Percentiles rank a stretch among this genome's conserved stretches.
Evolutionary conservation across 2,888 invertebrate species (phyloP).

Genomic region (Schizotus pectinicornis): DNA sequence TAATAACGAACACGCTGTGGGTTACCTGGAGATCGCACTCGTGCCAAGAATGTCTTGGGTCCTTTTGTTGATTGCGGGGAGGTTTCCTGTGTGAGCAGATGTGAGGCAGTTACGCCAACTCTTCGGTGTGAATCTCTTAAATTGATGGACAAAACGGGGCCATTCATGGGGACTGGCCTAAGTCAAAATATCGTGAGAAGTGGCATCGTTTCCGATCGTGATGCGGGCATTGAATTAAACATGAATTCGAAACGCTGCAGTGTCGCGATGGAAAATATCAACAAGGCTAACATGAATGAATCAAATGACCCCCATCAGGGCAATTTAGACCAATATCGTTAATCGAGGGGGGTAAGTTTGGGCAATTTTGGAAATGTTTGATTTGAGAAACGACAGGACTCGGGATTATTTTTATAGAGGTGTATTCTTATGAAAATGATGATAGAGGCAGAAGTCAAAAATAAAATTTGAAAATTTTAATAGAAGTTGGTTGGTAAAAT

Average conservation of each 20-base stretch:
- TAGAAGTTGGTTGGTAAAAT: no score
- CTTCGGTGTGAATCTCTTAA: slow-evolving; percentile 12
- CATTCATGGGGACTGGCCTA: slow-evolving; percentile 32
- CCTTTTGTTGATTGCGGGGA: no score
- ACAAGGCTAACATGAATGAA: slow-evolving; percentile 33
- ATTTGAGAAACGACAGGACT: no score
- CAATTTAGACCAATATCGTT: slow-evolving; percentile 24
- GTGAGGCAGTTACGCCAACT: no score
- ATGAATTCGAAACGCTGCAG: slow-evolving; percentile 18
- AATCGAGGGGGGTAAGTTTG: background rate
- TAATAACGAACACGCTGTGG: slow-evolving; percentile 11
- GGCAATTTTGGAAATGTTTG: no score
- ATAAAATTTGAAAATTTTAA: no score
- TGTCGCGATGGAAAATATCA: slow-evolving; percentile 37
- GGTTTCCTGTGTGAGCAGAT: no score
- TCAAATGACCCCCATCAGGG: slow-evolving; percentile 40
- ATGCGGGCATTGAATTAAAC: slow-evolving; percentile 37
- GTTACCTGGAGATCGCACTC: background rate
- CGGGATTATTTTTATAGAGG: no score
- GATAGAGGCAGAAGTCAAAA: no score
- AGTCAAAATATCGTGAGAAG: slow-evolving; percentile 42
- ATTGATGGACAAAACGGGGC: slow-evolving; percentile 15
- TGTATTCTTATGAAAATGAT: no score
- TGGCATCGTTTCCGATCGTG: slow-evolving; percentile 23
- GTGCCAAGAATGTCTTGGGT: no score